Base-by-base conservation (phyloP, 2,113 vertebrate genomes). In the Lota lota region DNA sequence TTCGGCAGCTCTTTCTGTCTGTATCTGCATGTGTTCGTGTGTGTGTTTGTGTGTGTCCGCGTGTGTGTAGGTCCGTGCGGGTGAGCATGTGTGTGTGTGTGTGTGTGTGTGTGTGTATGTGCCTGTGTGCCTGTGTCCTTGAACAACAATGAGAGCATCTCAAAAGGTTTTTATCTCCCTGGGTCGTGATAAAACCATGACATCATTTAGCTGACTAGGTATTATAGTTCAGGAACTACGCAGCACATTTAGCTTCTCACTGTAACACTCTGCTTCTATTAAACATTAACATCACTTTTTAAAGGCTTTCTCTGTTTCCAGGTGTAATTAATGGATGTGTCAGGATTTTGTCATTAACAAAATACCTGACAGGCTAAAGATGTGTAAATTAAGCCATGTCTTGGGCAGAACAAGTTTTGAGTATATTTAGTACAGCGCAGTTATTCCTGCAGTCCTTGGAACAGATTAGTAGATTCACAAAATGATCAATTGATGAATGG, bases 241-340 rank as follows among this genome's bases (percentile, higher is more conserved):
- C 72, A 70, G 72, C 78, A 64, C 53, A 68, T 76, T 64, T 64
- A 65, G 75, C 61, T 17, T 20, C 77, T 21, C 74, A 63, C 72
- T 82, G 82, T 80, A 79, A 62, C 66, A 63, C 40, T 63, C 24
- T 53, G 60, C 76, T 66, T 68, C 61, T 73, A 16, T 59, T 65
- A n/a, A 6, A 62, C 61, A n/a, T 47, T 72, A 61, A 76, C 68
- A 47, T 28, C 54, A 68, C 63, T 57, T 20, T 64, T 75, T 40
- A 36, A 64, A 33, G 64, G 28, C 4, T 22, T 70, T 59, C 53
- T 12, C 18, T 40, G 36, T 59, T 14, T 51, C 24, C 24, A 24
- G 4, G 24, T 24, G 24, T 24, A 24, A 24, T 24, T 4, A 24
- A 4, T 24, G 24, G 24, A 24, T 4, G 4, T 24, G 24, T 4